Base-by-base conservation (phyloP, 2,888 invertebrate genomes). In the Agonum fuliginosum region DNA sequence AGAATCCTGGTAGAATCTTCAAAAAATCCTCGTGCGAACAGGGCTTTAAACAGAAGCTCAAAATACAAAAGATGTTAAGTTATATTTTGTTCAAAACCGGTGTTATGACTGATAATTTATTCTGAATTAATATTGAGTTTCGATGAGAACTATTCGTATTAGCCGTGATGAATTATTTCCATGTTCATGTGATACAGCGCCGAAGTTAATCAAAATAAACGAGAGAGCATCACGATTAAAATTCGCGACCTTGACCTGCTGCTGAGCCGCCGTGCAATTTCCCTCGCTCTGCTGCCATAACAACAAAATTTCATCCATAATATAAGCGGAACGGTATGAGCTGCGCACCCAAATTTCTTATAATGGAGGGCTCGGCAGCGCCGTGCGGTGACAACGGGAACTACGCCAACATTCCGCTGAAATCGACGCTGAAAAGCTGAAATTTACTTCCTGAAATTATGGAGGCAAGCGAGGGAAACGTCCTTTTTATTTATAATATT, bases 221-320 rank as follows among this genome's bases (percentile, higher is more conserved):
- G 58, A 62, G 58, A 46, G 17, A 10, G 46, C 54, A 58, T 58
- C 54, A 30, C 30, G 58, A 62, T 62, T 62, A 62, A 62, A 62
- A 62, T 62, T 62, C 34, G 14, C 58, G 17, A 27, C 58, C 58
- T 62, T 62, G 58, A 62, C 58, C 58, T 8, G 58, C 3, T 22
- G 37, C 1, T 12, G 8, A 14, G 46, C 14, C 30, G 20, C 10
- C 58, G 58, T 62, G 58, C 34, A 30, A 27, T 54, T 17, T 54
- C 30, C 58, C 58, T 62, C 58, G 58, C 58, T 8, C n/a, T 6
- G 54, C 54, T 8, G 65, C 37, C 70, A 46, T 70, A 70, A 70
- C 70, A 70, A 46, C 46, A 43, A 27, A 70, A 70, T 70, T 70
- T 70, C 70, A 70, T 70, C 70, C 70, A 70, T 70, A 70, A 70